These are phyloP conservation scores for Heliconius ethilla DNA, from an alignment of 2,888 invertebrate genomes.

Conservation along the genomic window DNA sequence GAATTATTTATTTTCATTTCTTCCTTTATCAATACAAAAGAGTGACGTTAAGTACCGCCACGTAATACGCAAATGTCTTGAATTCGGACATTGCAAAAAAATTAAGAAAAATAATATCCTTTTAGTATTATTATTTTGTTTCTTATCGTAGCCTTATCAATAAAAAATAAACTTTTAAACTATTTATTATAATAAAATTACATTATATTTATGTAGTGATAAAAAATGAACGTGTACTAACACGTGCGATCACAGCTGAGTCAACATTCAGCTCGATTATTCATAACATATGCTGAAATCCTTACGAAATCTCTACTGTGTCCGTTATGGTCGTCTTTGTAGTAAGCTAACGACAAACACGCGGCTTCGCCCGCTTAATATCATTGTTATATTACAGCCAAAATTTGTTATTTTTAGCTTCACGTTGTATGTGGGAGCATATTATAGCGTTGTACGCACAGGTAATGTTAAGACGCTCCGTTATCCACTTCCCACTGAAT, in stretches of 20 bases:
- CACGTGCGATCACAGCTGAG: slow-evolving; percentile 55
- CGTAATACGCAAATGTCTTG: no score
- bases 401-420: no score
- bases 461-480: no score
- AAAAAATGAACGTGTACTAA: slow-evolving; percentile 48
- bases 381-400: no score
- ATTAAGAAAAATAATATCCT: neutral
- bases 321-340: slow-evolving; percentile 2
- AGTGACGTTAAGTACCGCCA: neutral
- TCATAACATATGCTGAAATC: slow-evolving; percentile 39
- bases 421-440: no score
- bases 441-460: no score
- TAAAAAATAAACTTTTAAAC: neutral
- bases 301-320: slow-evolving; percentile 36
- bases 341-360: neutral
- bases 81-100: no score
- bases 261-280: slow-evolving; percentile 48
- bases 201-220: slow-evolving; percentile 31
- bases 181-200: slow-evolving; percentile 19
- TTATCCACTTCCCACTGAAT: no score
- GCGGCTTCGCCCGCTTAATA: no score
- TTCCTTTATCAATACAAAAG: neutral
- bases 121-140: neutral
- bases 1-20: neutral
- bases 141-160: slow-evolving; percentile 5